phyloP scores from a whole-genome alignment of 1,140 invertebrate species.

The Campoletis sonorensis region DNA sequence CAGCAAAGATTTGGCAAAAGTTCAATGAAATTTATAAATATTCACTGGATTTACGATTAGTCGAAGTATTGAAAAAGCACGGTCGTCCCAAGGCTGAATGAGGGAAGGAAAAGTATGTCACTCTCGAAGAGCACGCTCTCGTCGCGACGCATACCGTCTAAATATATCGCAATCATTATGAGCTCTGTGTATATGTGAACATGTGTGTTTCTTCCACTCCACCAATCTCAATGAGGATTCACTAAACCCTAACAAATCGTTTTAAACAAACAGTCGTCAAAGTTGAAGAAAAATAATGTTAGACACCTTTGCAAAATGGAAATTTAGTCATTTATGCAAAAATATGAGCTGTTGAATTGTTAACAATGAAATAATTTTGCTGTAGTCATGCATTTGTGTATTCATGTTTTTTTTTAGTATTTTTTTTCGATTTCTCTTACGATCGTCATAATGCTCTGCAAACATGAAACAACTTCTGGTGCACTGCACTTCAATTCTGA shows the following conservation, averaged over 20 bases:
- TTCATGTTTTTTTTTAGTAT: background rate
- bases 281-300: background rate
- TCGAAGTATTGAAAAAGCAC: slow-evolving; percentile 44
- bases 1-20: background rate
- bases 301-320: background rate
- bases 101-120: slow-evolving; percentile 60
- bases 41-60: background rate
- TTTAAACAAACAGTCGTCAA: background rate
- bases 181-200: slow-evolving; percentile 36
- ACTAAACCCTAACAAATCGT: background rate
- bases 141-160: slow-evolving; percentile 56
- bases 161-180: slow-evolving; percentile 62
- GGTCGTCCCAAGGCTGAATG: slow-evolving; percentile 51
- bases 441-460: background rate
- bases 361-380: background rate
- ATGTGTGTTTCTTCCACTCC: slow-evolving; percentile 8
- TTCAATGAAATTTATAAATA: slow-evolving; percentile 8
- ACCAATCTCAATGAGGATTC: slow-evolving; percentile 11
- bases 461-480: background rate
- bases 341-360: background rate
- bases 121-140: slow-evolving; percentile 55
- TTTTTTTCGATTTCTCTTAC: background rate
- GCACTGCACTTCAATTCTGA: slow-evolving; percentile 5
- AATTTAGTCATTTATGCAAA: background rate
- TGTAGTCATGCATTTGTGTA: too few relatives aligned